These are phyloP conservation scores for Ptychobarbus kaznakovi DNA, from an alignment of 2,797 vertebrate species.

Conservation along the genomic window DNA sequence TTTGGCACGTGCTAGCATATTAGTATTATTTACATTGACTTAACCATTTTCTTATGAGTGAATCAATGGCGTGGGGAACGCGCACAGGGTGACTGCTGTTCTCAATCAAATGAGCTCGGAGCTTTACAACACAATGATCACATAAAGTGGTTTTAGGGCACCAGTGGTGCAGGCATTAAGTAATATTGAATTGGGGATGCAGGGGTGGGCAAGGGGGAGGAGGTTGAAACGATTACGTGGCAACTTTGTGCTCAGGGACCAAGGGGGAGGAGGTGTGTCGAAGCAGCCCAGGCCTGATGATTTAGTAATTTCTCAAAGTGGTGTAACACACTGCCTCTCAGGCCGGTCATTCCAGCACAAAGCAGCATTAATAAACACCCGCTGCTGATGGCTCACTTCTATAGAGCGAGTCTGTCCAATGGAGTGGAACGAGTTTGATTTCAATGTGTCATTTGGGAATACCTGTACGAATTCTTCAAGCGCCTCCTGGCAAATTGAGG, in stretches of 20 bases:
- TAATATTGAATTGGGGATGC: conserved; percentile 51
- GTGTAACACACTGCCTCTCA: conserved; percentile 60
- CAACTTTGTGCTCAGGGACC: conserved; percentile 47
- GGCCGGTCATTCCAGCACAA: conserved; percentile 55
- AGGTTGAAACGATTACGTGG: conserved; percentile 44
- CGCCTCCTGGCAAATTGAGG: conserved; percentile 51
- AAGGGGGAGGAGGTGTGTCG: conserved; percentile 41
- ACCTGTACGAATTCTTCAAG: conserved; percentile 48
- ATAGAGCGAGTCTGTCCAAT: conserved; percentile 53
- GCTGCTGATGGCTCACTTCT: conserved; percentile 48
- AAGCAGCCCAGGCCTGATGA: conserved; percentile 61
- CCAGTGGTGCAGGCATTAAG: conserved; percentile 42
- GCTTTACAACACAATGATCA: conserved; percentile 59
- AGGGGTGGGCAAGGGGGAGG: conserved; percentile 11
- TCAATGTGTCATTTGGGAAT: conserved; percentile 53
- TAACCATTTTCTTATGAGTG: conserved; percentile 40
- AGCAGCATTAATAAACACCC: conserved; percentile 59
- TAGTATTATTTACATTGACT: conserved; percentile 47
- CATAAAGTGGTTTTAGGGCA: conserved; percentile 63
- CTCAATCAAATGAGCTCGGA: conserved; percentile 56
- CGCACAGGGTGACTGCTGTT: conserved; percentile 41
- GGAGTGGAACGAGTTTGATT: conserved; percentile 62
- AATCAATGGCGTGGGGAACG: conserved; percentile 21
- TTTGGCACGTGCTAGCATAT: neutral
- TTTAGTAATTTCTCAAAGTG: conserved; percentile 68